Conservation (phyloP, 2,888 invertebrate genomes). For the Urechis unicinctus region DNA sequence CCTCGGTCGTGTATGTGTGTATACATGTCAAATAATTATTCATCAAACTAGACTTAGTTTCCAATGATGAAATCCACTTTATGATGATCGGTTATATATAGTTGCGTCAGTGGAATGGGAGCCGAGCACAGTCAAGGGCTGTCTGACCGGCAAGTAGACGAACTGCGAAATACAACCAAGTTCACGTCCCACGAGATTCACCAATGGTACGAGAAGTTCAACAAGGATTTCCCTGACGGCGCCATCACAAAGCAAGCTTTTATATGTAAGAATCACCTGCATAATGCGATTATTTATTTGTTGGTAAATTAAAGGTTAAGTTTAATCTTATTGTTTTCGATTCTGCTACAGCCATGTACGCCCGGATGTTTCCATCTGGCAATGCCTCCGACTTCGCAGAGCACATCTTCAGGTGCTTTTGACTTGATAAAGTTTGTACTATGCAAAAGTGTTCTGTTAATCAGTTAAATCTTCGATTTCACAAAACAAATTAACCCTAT, state of each 20-base stretch:
- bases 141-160: background rate
- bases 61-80: no score
- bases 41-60: no score
- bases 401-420: background rate
- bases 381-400: background rate
- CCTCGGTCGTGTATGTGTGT: no score
- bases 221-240: slow-evolving; percentile 11
- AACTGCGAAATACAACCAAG: slow-evolving; percentile 1
- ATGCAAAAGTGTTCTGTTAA: no score
- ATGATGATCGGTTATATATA: background rate
- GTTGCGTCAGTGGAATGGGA: background rate
- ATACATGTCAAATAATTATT: no score
- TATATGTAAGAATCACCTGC: background rate
- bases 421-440: no score
- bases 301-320: no score
- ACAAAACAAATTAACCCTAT: no score
- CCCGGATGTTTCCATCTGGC: slow-evolving; percentile 7
- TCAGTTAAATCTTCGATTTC: no score
- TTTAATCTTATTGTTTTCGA: no score
- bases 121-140: background rate
- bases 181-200: slow-evolving; percentile 11
- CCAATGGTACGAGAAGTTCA: slow-evolving; percentile 9
- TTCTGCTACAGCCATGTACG: slow-evolving; percentile 6
- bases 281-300: no score
- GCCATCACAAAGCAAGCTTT: slow-evolving; percentile 7